Evolutionary conservation across 2,888 invertebrate species (phyloP), one percentile per base, ranked within the genome.

Genomic region (Pyralis farinalis): DNA sequence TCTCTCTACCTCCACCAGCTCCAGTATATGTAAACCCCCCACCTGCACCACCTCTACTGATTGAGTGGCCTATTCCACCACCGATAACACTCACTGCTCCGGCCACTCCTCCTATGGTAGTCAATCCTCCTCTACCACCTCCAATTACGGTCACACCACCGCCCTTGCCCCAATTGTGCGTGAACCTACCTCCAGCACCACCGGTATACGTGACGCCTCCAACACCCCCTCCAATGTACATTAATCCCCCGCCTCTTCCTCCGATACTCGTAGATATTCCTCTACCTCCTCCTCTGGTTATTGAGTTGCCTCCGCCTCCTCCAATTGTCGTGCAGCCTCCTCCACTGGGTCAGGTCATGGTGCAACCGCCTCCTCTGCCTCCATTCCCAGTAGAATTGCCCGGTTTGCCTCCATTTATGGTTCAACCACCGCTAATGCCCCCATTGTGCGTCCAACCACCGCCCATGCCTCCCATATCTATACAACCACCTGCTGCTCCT

Each of bases 261-360:
- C 73, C 78, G 4, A 58, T 83, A 47, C 51, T 58, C 9, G 31
- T 83, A 1, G 74, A 73, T 34, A 59, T 81, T 25, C 83, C 82
- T 0, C 44, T 71, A 25, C 67, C 75, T 6, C 77, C 81, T 4
- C 79, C 84, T 7, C 67, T 85, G 42, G 49, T 78, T 3, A 76
- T 85, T 7, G 80, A 80, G 46, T 60, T 82, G 12, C 84, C 84
- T 7, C 53, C 71, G 9, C 77, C 80, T n/a, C 75, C 80, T 0
- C 83, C 83, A 32, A 77, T 86, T 12, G 56, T 83, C 3, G 62
- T 86, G 5, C 86, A 86, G 45, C 84, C 83, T 1, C 85, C 85
- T 0, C 68, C 84, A 27, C 39, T 83, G 12, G 77, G 78, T 0
- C 78, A 74, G 41, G 58, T 86, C 40, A 61, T 74, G 70, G 66